Base-by-base conservation (phyloP, 1,140 invertebrate genomes). In the Drosophila lowei region DNA sequence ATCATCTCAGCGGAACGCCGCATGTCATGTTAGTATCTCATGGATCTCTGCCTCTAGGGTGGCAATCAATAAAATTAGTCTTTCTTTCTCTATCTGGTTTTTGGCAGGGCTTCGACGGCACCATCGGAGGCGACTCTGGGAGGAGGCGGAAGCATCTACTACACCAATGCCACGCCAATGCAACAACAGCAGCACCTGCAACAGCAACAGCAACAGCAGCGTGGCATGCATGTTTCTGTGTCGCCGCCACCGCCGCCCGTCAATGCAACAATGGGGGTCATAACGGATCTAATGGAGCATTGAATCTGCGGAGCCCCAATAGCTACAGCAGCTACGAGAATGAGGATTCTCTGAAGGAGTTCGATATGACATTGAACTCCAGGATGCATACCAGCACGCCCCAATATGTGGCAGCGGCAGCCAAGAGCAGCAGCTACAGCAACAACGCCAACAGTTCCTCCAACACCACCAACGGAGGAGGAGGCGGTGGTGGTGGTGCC, bases 261-360 rank as follows among this genome's bases (percentile, higher is more conserved):
- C 38, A 81, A 67, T 50, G 73, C 86, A 15, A 88, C 79, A 38
- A 38, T 38, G 11, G 34, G 54, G 58, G 64, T 48, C 66, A 79
- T 25, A 78, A 66, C 65, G 67, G 80, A 38, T 68, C 50, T 18
- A 18, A 18, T 18, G 18, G 18, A 7, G 42, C 16, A 8, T 34
- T 41, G 9, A 78, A 83, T 57, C 43, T 90, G 71, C 85, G 83
- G 23, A 90, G 89, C 38, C 90, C 90, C 43, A 90, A 74, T 23
- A 90, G 86, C 23, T 90, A 89, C 15, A 73, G 77, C n/a, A 91
- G 89, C 72, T 91, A 89, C 25, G 90, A 91, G 8, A 91, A 91
- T 57, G 90, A 91, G 63, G 90, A 91, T 46, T 90, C 89, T 6
- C 67, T 91, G 6, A 91, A 91, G 57, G 90, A 90, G n/a, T 90